phyloP scores from a whole-genome alignment of 2,888 invertebrate genomes.

The Anorthoa munda region DNA sequence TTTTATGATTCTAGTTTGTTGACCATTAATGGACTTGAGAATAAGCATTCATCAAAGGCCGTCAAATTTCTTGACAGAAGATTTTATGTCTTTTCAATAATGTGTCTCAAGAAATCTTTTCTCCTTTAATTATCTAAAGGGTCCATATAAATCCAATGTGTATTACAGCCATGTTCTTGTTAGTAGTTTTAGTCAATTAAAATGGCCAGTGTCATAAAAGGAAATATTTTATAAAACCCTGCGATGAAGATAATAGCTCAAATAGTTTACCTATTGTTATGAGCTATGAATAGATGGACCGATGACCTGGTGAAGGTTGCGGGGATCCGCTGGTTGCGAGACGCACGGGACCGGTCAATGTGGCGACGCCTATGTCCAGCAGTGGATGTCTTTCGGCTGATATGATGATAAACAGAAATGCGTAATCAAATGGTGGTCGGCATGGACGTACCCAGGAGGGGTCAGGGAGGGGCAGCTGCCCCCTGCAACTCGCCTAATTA shows the following conservation, averaged over 20 bases:
- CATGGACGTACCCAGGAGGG: too few relatives aligned
- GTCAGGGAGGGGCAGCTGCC: too few relatives aligned
- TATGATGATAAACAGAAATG: too few relatives aligned
- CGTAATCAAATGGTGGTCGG: too few relatives aligned
- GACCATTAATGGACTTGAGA: conserved; percentile 18
- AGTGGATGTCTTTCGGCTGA: too few relatives aligned
- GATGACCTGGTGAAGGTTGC: too few relatives aligned
- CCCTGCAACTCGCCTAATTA: too few relatives aligned
- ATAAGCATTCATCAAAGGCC: conserved; percentile 20
- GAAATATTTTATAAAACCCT: neutral
- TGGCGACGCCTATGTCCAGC: too few relatives aligned
- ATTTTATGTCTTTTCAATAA: conserved; percentile 14
- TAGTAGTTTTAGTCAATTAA: neutral
- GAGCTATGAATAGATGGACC: too few relatives aligned
- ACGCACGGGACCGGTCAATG: too few relatives aligned
- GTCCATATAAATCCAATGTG: neutral
- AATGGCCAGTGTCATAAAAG: conserved; percentile 1
- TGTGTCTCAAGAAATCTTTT: conserved; percentile 10
- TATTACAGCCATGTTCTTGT: neutral
- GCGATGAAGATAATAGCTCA: neutral
- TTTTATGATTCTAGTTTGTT: conserved; percentile 43
- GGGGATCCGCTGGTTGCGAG: too few relatives aligned
- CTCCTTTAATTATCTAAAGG: conserved; percentile 22
- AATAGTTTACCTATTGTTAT: conserved; percentile 1
- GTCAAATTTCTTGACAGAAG: conserved; percentile 17